A percentile compares a stretch with the other conserved stretches of the same genome.
These are phyloP conservation scores for Dichetophora obliterata DNA, from an alignment of 2,888 invertebrate genomes.

Conservation along the genomic window DNA sequence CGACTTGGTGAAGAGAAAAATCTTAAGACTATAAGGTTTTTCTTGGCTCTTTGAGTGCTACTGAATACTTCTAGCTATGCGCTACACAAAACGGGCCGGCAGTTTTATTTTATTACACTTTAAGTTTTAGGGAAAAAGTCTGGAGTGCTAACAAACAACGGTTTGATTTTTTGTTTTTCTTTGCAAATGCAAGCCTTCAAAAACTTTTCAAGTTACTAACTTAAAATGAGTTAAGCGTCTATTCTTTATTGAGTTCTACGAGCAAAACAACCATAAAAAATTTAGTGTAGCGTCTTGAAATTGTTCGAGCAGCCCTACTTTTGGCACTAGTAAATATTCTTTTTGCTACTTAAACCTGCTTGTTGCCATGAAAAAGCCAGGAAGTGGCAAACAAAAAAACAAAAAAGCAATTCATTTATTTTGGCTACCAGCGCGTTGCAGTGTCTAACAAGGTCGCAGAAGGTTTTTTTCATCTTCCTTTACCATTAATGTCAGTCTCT, in stretches of 20 bases:
- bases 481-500: too few relatives aligned
- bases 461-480: too few relatives aligned
- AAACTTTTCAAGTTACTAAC: too few relatives aligned
- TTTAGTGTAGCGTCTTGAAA: neutral
- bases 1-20: neutral
- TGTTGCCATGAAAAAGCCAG: neutral
- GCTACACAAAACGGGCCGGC: too few relatives aligned
- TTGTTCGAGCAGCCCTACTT: neutral
- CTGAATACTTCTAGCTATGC: neutral
- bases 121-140: too few relatives aligned
- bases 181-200: too few relatives aligned
- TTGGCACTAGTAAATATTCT: neutral
- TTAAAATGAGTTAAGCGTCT: too few relatives aligned
- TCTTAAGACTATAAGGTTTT: neutral
- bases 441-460: too few relatives aligned
- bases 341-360: neutral
- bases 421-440: neutral
- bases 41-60: neutral
- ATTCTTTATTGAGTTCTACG: too few relatives aligned
- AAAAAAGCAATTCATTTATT: neutral
- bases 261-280: neutral
- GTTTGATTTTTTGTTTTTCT: too few relatives aligned
- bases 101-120: too few relatives aligned
- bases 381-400: neutral
- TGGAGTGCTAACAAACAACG: too few relatives aligned